Conservation (phyloP, 1,140 invertebrate genomes). For the Geopemphigus sp. region DNA sequence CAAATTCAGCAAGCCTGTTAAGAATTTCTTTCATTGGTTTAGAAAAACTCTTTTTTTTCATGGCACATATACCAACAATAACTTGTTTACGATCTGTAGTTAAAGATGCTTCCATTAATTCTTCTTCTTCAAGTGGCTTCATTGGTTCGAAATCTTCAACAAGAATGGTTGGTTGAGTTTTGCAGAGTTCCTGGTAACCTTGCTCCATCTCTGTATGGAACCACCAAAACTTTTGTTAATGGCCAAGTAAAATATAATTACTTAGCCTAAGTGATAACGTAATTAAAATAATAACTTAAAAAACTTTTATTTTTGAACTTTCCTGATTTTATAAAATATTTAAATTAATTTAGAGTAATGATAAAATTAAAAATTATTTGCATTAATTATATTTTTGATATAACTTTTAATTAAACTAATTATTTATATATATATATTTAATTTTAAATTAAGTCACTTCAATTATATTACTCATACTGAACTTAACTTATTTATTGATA, state of each 20-base stretch:
- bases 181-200: constrained; percentile 46
- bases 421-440: constrained; percentile 10
- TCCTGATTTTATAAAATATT: not conserved
- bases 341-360: not conserved
- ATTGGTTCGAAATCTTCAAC: constrained; percentile 48
- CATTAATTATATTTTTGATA: not conserved
- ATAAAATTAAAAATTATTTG: not conserved
- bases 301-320: constrained; percentile 1
- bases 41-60: constrained; percentile 97
- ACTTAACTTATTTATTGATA: too few species aligned
- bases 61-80: constrained; percentile 94
- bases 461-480: not conserved
- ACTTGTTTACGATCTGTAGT: constrained; percentile 70
- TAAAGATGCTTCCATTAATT: constrained; percentile 43
- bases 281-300: constrained; percentile 14
- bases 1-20: constrained; percentile 89
- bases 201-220: constrained; percentile 48
- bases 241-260: constrained; percentile 38
- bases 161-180: constrained; percentile 46
- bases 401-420: constrained; percentile 1
- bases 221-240: constrained; percentile 49
- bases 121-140: constrained; percentile 48
- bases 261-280: constrained; percentile 28
- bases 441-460: not conserved
- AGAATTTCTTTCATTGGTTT: constrained; percentile 99